Conservation (phyloP, 2,113 vertebrate genomes). For the Ceuthmochares aereus region DNA sequence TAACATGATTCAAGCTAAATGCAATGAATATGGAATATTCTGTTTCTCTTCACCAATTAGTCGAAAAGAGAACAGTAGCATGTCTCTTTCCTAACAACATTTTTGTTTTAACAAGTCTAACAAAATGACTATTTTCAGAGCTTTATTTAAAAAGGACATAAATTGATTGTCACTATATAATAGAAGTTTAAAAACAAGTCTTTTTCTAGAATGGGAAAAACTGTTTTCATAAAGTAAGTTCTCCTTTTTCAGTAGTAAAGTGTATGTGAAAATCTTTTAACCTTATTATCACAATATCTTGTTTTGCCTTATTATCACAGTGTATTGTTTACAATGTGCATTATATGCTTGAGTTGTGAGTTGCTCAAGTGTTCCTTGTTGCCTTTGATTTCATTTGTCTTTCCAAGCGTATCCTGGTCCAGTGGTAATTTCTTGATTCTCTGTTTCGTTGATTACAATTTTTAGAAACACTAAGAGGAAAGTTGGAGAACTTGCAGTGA, state of each 20-base stretch:
- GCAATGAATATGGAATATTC: slow-evolving; percentile 45
- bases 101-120: slow-evolving; percentile 4
- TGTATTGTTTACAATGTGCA: background rate
- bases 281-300: background rate
- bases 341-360: background rate
- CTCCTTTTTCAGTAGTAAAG: background rate
- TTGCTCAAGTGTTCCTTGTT: background rate
- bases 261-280: background rate
- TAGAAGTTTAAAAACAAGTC: background rate
- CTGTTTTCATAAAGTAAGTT: background rate
- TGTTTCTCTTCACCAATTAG: slow-evolving; percentile 40
- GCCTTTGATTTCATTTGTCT: background rate
- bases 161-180: background rate
- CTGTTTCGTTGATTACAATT: background rate
- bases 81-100: slow-evolving; percentile 20
- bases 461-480: background rate
- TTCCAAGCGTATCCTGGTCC: background rate
- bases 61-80: background rate
- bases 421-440: background rate
- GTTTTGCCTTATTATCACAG: background rate
- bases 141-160: background rate
- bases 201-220: background rate
- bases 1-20: slow-evolving; percentile 49
- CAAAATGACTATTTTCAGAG: slow-evolving; percentile 25
- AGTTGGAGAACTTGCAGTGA: background rate